Evolutionary conservation across 2,113 vertebrate genomes (phyloP).

Genomic region (Paramormyrops kingsleyae): DNA sequence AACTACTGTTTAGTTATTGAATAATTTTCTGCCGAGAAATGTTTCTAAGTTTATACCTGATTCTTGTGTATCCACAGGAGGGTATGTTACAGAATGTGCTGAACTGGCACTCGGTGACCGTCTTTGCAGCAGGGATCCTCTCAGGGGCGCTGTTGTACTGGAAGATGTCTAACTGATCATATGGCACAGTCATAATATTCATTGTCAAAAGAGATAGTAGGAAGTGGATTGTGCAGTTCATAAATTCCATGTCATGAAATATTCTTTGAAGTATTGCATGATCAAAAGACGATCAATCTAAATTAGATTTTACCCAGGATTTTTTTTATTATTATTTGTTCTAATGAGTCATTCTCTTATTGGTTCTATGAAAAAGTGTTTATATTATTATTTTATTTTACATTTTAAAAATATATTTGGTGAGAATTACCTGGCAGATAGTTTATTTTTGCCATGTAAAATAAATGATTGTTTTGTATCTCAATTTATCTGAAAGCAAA

Average conservation of each 20-base stretch:
- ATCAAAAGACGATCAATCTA: background rate
- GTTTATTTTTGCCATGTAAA: background rate
- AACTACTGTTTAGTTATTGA: background rate
- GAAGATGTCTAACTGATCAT: background rate
- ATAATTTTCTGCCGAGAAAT: background rate
- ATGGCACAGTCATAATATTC: background rate
- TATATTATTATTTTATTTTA: background rate
- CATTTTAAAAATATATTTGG: background rate
- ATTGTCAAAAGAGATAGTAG: background rate
- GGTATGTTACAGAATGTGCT: background rate
- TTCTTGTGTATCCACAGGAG: background rate
- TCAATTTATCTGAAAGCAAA: background rate
- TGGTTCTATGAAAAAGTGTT: background rate
- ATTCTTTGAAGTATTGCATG: background rate
- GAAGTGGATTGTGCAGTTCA: background rate
- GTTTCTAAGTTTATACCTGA: background rate
- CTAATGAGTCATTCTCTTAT: background rate
- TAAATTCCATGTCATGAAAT: background rate
- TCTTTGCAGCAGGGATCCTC: background rate
- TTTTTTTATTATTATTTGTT: background rate
- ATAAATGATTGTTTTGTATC: background rate
- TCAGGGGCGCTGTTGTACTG: background rate
- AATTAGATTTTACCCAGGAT: background rate
- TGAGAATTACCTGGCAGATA: background rate
- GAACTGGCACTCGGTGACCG: background rate